These are phyloP conservation scores for Bufo bufo DNA, from an alignment of 2,113 vertebrate genomes.

Conservation along the genomic window DNA sequence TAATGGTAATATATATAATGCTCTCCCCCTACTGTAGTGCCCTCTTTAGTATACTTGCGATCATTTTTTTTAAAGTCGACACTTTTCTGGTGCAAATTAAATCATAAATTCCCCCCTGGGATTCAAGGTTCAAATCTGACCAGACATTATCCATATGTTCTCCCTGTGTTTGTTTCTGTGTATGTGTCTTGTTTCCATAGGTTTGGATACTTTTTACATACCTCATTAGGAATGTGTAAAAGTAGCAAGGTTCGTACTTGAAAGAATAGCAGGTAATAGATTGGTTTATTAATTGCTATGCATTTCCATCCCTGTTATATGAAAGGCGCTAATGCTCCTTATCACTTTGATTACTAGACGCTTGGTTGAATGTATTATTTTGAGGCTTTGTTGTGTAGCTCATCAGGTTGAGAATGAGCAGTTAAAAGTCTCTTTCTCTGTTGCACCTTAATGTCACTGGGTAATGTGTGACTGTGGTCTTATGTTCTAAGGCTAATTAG, in stretches of 20 bases:
- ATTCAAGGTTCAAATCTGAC: too few species aligned
- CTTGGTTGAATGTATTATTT: slow-evolving; percentile 41
- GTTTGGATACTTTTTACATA: not conserved
- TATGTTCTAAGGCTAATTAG: slow-evolving; percentile 39
- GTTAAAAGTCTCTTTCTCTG: not conserved
- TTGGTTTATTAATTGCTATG: not conserved
- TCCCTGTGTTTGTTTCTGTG: not conserved
- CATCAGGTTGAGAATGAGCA: slow-evolving; percentile 15
- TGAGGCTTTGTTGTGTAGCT: slow-evolving; percentile 12
- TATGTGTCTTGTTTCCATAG: not conserved
- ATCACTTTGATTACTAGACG: slow-evolving; percentile 11
- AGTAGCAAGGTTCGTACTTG: not conserved
- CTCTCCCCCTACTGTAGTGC: too few species aligned
- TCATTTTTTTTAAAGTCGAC: too few species aligned
- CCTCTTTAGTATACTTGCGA: too few species aligned
- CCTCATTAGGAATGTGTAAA: not conserved
- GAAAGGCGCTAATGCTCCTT: slow-evolving; percentile 16
- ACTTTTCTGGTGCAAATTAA: too few species aligned
- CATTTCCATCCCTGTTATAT: not conserved
- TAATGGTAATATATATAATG: too few species aligned
- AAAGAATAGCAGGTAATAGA: not conserved
- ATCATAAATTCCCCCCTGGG: too few species aligned
- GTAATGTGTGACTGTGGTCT: slow-evolving; percentile 30
- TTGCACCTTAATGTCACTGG: slow-evolving; percentile 22
- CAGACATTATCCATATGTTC: too few species aligned